Evolutionary conservation across 2,113 vertebrate genomes (phyloP).

Genomic region (Collichthys lucidus): DNA sequence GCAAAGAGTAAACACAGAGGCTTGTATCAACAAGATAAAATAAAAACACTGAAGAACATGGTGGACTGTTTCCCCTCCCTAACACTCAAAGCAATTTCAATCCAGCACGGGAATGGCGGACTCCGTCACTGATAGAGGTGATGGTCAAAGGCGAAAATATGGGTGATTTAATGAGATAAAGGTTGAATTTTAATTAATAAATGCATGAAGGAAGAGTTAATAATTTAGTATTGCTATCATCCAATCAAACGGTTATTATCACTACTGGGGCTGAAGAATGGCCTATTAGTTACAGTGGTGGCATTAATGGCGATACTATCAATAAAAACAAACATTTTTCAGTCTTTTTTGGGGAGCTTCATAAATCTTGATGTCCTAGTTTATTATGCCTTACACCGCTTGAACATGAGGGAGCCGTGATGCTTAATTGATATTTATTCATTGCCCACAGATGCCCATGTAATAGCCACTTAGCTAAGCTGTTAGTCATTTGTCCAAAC

Average conservation of each 20-base stretch:
- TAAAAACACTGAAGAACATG: background rate
- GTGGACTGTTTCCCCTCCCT: background rate
- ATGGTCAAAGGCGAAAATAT: too few relatives aligned
- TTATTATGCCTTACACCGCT: conserved; percentile 18
- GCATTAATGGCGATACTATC: background rate
- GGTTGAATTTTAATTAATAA: too few relatives aligned
- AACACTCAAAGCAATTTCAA: background rate
- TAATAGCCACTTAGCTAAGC: conserved; percentile 48
- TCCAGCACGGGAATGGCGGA: background rate
- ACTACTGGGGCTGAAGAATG: too few relatives aligned
- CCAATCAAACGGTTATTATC: too few relatives aligned
- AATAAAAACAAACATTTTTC: background rate
- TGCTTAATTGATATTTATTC: conserved; percentile 59
- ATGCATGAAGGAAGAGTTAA: too few relatives aligned
- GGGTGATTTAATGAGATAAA: too few relatives aligned
- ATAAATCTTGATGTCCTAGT: conserved; percentile 19
- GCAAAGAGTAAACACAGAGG: background rate
- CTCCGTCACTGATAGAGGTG: background rate
- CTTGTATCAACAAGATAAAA: background rate
- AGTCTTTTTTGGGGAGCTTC: background rate
- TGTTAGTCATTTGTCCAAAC: conserved; percentile 32
- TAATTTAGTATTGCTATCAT: too few relatives aligned
- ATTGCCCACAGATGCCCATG: conserved; percentile 41
- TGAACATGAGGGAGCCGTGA: conserved; percentile 26
- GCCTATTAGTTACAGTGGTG: too few relatives aligned